Percentiles rank a stretch among this genome's conserved stretches.
Conservation (phyloP, 2,113 vertebrate genomes). For the Gavia stellata region DNA sequence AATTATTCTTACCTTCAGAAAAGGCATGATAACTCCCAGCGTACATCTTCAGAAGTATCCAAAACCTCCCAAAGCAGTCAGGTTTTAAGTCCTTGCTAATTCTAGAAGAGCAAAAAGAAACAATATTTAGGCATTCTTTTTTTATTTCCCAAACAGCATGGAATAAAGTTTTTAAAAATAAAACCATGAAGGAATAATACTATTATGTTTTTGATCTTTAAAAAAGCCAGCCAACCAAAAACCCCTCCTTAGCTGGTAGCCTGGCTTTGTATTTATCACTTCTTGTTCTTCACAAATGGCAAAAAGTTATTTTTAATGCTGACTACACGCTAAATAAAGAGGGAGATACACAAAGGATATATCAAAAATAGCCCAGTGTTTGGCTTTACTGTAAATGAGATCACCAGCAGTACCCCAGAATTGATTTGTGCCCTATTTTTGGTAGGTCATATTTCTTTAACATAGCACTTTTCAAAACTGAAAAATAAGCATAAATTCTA, state of each 20-base stretch:
- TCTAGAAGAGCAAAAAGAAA: not conserved
- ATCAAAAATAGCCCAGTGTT: not conserved
- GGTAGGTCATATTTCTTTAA: not conserved
- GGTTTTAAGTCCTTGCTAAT: not conserved
- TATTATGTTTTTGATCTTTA: not conserved
- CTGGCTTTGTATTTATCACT: not conserved
- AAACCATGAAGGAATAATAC: not conserved
- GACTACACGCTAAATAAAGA: not conserved
- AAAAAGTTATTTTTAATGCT: not conserved
- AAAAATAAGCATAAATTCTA: not conserved
- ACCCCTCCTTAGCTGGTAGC: not conserved
- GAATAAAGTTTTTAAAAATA: not conserved
- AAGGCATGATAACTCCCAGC: not conserved
- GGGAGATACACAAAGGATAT: not conserved
- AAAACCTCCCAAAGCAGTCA: not conserved
- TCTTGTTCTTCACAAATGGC: not conserved
- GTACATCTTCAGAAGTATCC: not conserved
- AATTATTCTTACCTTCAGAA: not conserved
- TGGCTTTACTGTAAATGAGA: not conserved
- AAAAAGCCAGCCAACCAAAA: not conserved
- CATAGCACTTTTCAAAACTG: not conserved
- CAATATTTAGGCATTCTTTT: not conserved
- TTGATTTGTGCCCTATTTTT: not conserved
- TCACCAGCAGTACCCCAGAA: not conserved
- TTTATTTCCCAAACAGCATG: not conserved